Evolutionary conservation across 2,888 invertebrate genomes (phyloP).

Genomic region (Caenorhabditis sp.): DNA sequence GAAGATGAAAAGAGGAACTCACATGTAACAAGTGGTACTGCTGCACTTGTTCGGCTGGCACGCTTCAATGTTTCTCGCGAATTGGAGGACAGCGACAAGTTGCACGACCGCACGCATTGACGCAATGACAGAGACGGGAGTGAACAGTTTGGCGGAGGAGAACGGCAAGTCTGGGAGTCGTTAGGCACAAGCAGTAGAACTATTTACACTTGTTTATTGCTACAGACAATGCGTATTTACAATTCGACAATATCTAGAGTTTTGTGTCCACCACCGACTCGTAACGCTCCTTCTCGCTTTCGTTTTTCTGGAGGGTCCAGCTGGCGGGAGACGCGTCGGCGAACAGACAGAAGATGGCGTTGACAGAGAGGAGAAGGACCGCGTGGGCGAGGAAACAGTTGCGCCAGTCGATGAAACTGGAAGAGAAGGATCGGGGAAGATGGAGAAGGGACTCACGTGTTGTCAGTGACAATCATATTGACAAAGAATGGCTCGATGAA

Average conservation of each 20-base stretch:
- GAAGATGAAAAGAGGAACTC: conserved; percentile 20
- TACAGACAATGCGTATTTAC: background rate
- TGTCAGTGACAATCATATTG: conserved; percentile 56
- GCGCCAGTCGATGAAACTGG: conserved; percentile 60
- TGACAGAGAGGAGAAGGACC: conserved; percentile 49
- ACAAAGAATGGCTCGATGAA: conserved; percentile 65
- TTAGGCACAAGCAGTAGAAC: background rate
- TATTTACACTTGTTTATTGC: conserved; percentile 8
- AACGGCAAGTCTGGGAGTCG: background rate
- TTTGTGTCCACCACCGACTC: conserved; percentile 19
- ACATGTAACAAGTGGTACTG: conserved; percentile 16
- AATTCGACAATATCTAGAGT: conserved; percentile 4
- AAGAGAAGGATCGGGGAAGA: no score
- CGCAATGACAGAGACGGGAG: background rate
- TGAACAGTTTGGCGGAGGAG: no score
- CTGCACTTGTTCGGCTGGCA: conserved; percentile 32
- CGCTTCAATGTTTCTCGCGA: background rate
- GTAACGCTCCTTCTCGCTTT: conserved; percentile 9
- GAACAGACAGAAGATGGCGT: conserved; percentile 54
- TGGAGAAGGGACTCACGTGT: conserved; percentile 44
- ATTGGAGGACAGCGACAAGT: background rate
- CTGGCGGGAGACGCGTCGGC: conserved; percentile 57
- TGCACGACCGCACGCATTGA: background rate
- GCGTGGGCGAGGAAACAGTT: conserved; percentile 63
- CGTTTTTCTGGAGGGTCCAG: conserved; percentile 32